Evolutionary conservation across 2,113 vertebrate genomes (phyloP).

Genomic region (Okapia johnstoni): DNA sequence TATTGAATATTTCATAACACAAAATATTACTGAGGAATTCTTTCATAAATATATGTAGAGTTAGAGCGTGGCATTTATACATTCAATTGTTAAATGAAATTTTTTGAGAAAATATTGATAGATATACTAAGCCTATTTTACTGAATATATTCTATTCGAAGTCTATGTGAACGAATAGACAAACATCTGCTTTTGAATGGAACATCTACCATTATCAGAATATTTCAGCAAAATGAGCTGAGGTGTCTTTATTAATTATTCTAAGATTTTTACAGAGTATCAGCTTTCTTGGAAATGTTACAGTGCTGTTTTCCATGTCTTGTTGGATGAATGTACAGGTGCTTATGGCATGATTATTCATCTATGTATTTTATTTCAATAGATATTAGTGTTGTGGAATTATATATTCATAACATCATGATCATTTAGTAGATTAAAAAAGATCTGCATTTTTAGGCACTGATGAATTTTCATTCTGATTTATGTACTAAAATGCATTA

Average conservation of each 20-base stretch:
- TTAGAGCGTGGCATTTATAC: background rate
- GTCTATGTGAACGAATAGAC: background rate
- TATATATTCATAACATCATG: background rate
- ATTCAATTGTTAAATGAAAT: background rate
- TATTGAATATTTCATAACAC: background rate
- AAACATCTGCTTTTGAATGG: background rate
- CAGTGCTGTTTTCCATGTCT: background rate
- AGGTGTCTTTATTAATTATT: background rate
- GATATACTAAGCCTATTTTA: background rate
- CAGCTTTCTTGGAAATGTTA: background rate
- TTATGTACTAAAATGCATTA: background rate
- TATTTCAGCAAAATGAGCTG: background rate
- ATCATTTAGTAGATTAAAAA: constrained; percentile 10
- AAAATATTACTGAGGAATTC: background rate
- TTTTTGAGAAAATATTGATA: background rate
- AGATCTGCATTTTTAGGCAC: background rate
- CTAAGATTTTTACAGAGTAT: background rate
- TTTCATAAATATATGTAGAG: background rate
- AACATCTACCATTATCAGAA: background rate
- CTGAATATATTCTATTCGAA: background rate
- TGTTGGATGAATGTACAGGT: background rate
- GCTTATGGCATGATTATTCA: background rate
- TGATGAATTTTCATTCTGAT: background rate
- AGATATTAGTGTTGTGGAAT: background rate
- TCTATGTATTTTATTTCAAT: background rate